Evolutionary conservation across 2,888 invertebrate species (phyloP), one percentile per base, ranked within the genome.

Genomic region (Caenorhabditis becei): DNA sequence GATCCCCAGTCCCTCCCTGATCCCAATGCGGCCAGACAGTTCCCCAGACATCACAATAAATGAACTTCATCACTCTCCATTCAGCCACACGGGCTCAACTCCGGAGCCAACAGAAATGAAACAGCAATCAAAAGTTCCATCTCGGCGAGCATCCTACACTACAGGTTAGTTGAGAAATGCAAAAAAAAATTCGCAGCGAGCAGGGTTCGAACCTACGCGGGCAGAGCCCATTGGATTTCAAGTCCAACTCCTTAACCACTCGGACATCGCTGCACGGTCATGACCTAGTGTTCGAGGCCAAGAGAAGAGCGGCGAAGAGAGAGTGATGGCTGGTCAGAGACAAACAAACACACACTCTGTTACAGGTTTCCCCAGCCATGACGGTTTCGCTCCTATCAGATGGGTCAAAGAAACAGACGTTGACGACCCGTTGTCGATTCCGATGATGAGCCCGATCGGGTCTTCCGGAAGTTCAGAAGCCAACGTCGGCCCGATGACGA

Each of bases 171-270:
- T 47, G n/a, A 56, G 54, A 47, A 18, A 20, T 1, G n/a, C 23
- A 49, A 56, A 62, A 86, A 91, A 91, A 71, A 66, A 87, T 84
- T 78, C 88, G 88, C 88, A 86, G 86, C 91, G 90, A 93, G 93
- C 93, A 93, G 93, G 93, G 93, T 93, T 93, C 93, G 93, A 94
- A 94, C 93, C 93, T 94, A 93, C 93, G 93, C 93, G 93, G 93
- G 93, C 92, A 93, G 89, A 92, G 92, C 93, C 93, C 93, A 93
- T 93, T 93, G 92, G 93, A 94, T 93, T 94, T 93, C 93, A 92
- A 93, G 93, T 94, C 93, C 92, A 93, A 93, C 93, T 93, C 93
- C 93, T 93, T 93, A 93, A 93, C 93, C 93, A 93, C 93, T 74
- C 74, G 82, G 82, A 82, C 82, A 78, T 78, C 78, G 75, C 65